Conservation (phyloP, 2,888 invertebrate genomes). For the Acrobeloides nanus region DNA sequence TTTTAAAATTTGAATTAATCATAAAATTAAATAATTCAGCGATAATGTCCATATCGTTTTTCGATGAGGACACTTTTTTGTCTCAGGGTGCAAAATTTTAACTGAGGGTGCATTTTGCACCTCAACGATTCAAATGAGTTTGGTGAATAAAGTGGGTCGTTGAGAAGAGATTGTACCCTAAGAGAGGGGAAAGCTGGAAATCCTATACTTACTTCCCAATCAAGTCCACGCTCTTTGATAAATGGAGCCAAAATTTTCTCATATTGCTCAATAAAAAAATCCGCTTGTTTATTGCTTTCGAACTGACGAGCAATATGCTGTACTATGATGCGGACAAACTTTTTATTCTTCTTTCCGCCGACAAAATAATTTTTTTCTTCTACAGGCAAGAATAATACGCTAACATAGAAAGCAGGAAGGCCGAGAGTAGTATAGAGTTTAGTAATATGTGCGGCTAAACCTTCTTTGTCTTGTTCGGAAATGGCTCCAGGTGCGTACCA, state of each 20-base stretch:
- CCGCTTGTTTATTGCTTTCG: neutral
- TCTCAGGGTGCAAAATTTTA: too few species aligned
- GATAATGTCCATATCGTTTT: too few species aligned
- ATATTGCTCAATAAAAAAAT: constrained; percentile 11
- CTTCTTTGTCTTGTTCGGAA: constrained; percentile 15
- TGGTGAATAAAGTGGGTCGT: too few species aligned
- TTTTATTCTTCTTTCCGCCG: constrained; percentile 14
- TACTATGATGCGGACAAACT: constrained; percentile 16
- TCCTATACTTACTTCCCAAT: constrained; percentile 25
- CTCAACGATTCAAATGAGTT: too few species aligned
- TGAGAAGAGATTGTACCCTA: too few species aligned
- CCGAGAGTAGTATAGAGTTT: constrained; percentile 10
- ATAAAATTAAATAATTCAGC: too few species aligned
- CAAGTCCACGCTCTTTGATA: constrained; percentile 19
- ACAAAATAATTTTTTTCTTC: constrained; percentile 14
- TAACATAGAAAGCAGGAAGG: constrained; percentile 18
- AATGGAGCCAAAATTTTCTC: constrained; percentile 15
- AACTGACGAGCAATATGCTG: constrained; percentile 17
- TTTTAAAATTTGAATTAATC: too few species aligned
- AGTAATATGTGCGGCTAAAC: constrained; percentile 13
- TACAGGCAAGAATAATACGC: constrained; percentile 15
- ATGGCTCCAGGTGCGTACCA: constrained; percentile 14
- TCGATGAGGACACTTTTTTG: too few species aligned
- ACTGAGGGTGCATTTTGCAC: too few species aligned
- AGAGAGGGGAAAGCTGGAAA: too few species aligned